Evolutionary conservation across 2,888 invertebrate species (phyloP), one percentile per base, ranked within the genome.

Genomic region (Tenthredo distinguenda): DNA sequence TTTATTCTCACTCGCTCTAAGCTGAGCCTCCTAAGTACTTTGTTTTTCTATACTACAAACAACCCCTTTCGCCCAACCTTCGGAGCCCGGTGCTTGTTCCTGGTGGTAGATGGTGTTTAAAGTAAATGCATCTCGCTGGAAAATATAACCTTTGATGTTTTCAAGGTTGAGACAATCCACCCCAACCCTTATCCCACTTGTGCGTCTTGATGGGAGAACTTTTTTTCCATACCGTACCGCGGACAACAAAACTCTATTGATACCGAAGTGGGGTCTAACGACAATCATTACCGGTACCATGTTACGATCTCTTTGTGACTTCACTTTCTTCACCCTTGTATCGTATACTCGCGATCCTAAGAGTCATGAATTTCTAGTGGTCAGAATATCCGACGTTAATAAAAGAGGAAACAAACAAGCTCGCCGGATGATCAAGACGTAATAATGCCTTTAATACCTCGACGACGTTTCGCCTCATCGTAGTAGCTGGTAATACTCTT

Each of bases 161-260:
- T 81, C 81, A 62, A 81, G 81, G 81, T 62, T 62, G 81, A 81
- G 81, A 81, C 58, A 50, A 62, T 62, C 62, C 40, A 26, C 58
- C 55, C n/a, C 58, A 26, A 37, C 55, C 58, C 55, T 26, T 62
- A 12, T 21, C 6, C n/a, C 34, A 37, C 37, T 37, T 62, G 58
- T 58, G 12, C 7, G 15, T n/a, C n/a, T 37, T 7, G 47, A 31
- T 26, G 47, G 50, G 15, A 81, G 40, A 62, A 62, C 4, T 76
- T 50, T n/a, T 50, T 21, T 31, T 4, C 21, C 26, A 18, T 43
- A 50, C 50, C 15, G n/a, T 18, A 6, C 12, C 9, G 26, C 21
- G 50, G 79, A 34, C 34, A 37, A 58, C 55, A 58, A 79, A 58
- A 79, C 58, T 58, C 79, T 31, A 58, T 79, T 37, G 79, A 79